These are phyloP conservation scores for Catharus ustulatus DNA, from an alignment of 2,797 vertebrate genomes.

Conservation along the genomic window DNA sequence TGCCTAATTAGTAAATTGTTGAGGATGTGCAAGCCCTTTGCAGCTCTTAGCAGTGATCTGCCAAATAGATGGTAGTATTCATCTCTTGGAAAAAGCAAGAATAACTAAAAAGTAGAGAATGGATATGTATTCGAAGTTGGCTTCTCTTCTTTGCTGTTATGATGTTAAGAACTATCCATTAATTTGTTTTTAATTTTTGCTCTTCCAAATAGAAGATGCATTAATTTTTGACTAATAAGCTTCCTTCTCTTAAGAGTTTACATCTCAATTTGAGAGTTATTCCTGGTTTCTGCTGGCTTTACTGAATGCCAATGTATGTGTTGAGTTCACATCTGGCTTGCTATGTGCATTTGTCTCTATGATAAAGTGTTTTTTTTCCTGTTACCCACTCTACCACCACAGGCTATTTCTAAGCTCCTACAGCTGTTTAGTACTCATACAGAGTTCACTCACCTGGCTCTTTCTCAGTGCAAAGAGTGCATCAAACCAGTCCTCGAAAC, in stretches of 20 bases:
- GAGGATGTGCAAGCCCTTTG: background rate
- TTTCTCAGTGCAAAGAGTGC: background rate
- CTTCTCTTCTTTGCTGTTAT: background rate
- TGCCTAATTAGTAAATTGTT: background rate
- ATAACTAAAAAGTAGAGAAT: background rate
- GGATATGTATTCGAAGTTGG: background rate
- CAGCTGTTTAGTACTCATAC: background rate
- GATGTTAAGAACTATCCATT: background rate
- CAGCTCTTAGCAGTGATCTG: background rate
- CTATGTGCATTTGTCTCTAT: background rate
- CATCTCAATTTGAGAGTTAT: rapidly evolving
- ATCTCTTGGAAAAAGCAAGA: background rate
- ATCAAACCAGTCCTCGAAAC: background rate
- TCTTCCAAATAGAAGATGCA: background rate
- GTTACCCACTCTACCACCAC: background rate
- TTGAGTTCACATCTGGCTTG: background rate
- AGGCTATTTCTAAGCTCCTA: background rate
- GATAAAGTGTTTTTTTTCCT: background rate
- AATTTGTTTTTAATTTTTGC: background rate
- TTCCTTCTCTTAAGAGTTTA: background rate
- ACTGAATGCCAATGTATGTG: background rate
- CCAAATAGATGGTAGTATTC: background rate
- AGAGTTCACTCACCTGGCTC: background rate
- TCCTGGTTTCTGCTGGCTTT: background rate
- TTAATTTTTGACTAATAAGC: background rate